A percentile compares a stretch with the other conserved stretches of the same genome.
These are phyloP conservation scores for Clepsis dumicolana DNA, from an alignment of 2,888 invertebrate genomes.

Conservation along the genomic window DNA sequence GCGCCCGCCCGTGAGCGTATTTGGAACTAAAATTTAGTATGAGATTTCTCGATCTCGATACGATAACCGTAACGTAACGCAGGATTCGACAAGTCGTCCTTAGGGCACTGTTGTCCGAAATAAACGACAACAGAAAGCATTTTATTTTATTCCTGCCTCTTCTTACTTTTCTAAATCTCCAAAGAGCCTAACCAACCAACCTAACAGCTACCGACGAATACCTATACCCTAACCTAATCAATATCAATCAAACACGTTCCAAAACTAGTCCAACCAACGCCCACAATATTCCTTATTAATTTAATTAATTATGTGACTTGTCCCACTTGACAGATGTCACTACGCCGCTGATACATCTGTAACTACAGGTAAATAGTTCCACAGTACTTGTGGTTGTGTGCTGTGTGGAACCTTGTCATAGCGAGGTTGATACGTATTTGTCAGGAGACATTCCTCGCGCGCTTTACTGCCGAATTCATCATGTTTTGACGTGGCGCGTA, in stretches of 20 bases:
- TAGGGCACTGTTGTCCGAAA: no score
- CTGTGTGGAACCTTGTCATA: conserved; percentile 25
- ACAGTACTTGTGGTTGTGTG: neutral
- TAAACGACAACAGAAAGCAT: no score
- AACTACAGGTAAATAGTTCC: conserved; percentile 11
- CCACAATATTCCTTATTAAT: conserved; percentile 52
- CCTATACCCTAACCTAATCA: conserved; percentile 26
- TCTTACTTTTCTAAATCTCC: neutral
- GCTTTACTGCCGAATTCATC: conserved; percentile 57
- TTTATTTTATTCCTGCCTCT: no score
- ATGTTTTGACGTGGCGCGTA: conserved; percentile 50
- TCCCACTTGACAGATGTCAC: conserved; percentile 64
- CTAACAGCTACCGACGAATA: conserved; percentile 25
- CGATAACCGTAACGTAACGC: no score
- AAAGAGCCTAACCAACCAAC: neutral
- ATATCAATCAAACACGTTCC: conserved; percentile 40
- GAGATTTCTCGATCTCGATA: no score
- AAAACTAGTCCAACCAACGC: conserved; percentile 31
- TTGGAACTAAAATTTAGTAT: no score
- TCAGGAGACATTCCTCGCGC: conserved; percentile 64
- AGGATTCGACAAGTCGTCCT: no score
- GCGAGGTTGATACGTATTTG: conserved; percentile 63
- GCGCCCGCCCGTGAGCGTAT: no score
- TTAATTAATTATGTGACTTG: conserved; percentile 66
- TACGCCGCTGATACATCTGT: conserved; percentile 42